These are phyloP conservation scores for Phalacrocorax pelagicus DNA, from an alignment of 2,113 vertebrate species.

Conservation along the genomic window DNA sequence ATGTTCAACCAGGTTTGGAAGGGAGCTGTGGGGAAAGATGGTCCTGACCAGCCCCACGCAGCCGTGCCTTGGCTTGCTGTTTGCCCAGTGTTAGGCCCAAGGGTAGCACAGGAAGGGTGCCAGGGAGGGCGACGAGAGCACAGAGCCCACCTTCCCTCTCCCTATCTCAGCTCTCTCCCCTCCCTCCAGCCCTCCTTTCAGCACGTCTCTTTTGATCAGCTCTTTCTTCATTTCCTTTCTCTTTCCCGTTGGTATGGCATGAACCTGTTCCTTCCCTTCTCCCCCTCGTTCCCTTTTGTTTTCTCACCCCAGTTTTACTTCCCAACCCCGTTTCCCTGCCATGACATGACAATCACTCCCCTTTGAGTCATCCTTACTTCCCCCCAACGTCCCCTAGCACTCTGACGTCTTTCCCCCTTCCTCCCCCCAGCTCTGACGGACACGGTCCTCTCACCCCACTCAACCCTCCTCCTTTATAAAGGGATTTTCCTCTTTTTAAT, in stretches of 20 bases:
- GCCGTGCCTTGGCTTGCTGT: not conserved
- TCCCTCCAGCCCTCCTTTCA: not conserved
- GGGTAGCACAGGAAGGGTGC: not conserved
- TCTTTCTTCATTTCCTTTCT: not conserved
- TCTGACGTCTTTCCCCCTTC: constrained; percentile 75
- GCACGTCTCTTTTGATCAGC: not conserved
- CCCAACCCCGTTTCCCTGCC: not conserved
- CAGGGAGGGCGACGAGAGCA: not conserved
- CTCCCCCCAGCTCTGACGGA: constrained; percentile 79
- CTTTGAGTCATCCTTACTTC: constrained; percentile 66
- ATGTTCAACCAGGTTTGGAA: not conserved
- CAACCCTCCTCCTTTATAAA: constrained; percentile 81
- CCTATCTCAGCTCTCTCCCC: not conserved
- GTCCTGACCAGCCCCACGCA: not conserved
- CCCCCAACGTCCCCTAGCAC: constrained; percentile 44
- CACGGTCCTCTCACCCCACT: constrained; percentile 22
- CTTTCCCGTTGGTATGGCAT: not conserved
- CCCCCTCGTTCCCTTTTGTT: not conserved
- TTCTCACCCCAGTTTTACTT: not conserved
- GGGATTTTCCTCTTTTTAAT: constrained; percentile 61
- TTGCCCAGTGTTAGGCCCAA: not conserved
- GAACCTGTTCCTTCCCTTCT: not conserved
- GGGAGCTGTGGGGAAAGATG: not conserved
- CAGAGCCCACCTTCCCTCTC: not conserved
- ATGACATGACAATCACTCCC: constrained; percentile 38